Percentiles rank a stretch among this genome's conserved stretches.
Conservation (phyloP, 2,888 invertebrate genomes). For the Chorisops tibialis region DNA sequence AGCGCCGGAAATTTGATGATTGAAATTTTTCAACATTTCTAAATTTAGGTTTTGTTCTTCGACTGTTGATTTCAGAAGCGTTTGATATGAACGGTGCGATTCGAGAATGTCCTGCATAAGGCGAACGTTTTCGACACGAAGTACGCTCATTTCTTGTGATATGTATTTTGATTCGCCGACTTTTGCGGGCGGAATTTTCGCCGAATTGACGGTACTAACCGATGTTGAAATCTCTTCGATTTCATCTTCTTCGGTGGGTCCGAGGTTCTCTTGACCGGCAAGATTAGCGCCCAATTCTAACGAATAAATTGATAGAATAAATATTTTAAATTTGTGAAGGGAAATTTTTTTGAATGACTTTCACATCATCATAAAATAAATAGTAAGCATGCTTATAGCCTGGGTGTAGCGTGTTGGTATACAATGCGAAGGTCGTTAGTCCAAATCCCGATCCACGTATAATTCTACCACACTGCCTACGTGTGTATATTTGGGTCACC, state of each 20-base stretch:
- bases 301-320: constrained; percentile 18
- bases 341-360: too few relatives aligned
- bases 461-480: too few relatives aligned
- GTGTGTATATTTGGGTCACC: too few relatives aligned
- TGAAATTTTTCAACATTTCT: constrained; percentile 56
- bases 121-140: constrained; percentile 56
- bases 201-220: constrained; percentile 61
- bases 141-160: constrained; percentile 51
- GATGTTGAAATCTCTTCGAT: constrained; percentile 46
- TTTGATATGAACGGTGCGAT: constrained; percentile 70
- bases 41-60: constrained; percentile 67
- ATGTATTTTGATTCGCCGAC: constrained; percentile 51
- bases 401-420: too few relatives aligned
- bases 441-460: too few relatives aligned
- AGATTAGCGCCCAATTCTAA: constrained; percentile 83
- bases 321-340: too few relatives aligned
- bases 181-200: constrained; percentile 57
- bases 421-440: too few relatives aligned
- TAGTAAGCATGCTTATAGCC: too few relatives aligned
- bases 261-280: constrained; percentile 66
- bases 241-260: constrained; percentile 48
- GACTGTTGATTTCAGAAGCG: constrained; percentile 64
- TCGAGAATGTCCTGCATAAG: constrained; percentile 74
- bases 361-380: too few relatives aligned
- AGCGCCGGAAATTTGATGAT: constrained; percentile 42